Evolutionary conservation across 2,113 vertebrate genomes (phyloP).

Genomic region (Myotis lucifugus): DNA sequence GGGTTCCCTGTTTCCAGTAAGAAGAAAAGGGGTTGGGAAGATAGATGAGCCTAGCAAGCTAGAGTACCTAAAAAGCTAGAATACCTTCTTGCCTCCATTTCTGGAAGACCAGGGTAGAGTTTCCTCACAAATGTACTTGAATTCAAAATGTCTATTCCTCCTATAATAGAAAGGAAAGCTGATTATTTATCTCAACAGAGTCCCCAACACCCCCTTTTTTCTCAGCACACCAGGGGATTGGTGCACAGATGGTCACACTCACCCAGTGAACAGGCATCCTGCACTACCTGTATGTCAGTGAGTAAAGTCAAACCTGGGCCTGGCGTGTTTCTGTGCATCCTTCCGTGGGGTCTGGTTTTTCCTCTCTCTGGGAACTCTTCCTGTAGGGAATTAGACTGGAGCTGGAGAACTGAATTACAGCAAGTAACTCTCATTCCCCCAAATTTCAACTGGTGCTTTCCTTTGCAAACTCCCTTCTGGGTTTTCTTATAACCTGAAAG

Average conservation of each 20-base stretch:
- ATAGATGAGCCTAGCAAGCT: neutral
- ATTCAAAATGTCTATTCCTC: neutral
- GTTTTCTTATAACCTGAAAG: neutral
- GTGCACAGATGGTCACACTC: neutral
- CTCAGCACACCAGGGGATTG: neutral
- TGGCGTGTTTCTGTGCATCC: neutral
- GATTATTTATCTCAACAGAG: neutral
- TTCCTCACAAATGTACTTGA: neutral
- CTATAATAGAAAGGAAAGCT: neutral
- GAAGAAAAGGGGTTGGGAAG: neutral
- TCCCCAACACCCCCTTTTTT: neutral
- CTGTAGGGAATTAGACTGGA: neutral
- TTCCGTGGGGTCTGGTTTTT: neutral
- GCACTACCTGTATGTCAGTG: no score
- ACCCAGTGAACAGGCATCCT: neutral
- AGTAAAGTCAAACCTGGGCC: neutral
- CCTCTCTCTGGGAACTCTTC: neutral
- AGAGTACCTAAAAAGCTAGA: neutral
- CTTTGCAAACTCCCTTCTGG: neutral
- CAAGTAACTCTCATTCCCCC: neutral
- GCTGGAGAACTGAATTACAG: neutral
- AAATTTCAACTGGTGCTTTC: neutral
- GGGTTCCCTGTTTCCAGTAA: neutral
- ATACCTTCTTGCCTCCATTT: neutral
- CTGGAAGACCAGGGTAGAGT: neutral